Base-by-base conservation (phyloP, 2,113 vertebrate species). In the Nannospalax galili region DNA sequence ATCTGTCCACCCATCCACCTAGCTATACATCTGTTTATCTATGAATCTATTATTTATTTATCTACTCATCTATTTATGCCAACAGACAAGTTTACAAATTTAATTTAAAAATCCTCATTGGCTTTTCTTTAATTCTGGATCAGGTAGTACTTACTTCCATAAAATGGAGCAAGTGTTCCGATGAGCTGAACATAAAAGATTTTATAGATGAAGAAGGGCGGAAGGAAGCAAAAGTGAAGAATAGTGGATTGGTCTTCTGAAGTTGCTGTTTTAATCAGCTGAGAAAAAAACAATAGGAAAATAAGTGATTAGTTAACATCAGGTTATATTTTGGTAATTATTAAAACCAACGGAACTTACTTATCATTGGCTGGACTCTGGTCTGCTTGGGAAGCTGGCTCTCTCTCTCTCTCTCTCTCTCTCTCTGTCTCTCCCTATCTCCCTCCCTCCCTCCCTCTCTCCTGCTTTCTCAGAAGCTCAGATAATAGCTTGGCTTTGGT, bases 221-320 rank as follows among this genome's bases (percentile, higher is more conserved):
- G 72, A 42, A 45, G 28, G 30, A 30, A 48, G 28, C 8, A 40
- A 20, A 82, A 82, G 58, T 5, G 80, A 30, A 32, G 14, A 75
- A 7, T 0, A 4, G 3, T 17, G 60, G 16, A 1, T 10, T 30
- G 1, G 10, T 1, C n/a, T 64, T 82, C 24, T n/a, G 19, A 42
- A 16, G 22, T 4, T 8, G 20, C 56, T 81, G 52, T 58, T 62
- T 58, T 40, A 8, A 60, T 40, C 60, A 42, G 60, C 40, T 1
- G n/a, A 37, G 17, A 4, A 16, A 17, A 62, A 10, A 62, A 62
- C 7, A 62, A 62, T 40, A 28, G n/a, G 2, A 56, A 80, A 42
- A n/a, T 4, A 37, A 60, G 20, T 24, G 35, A 37, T 35, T 3
- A 11, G 10, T 80, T 62, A 65, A 16, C 64, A 28, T 65, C 64